Evolutionary conservation across 1,140 invertebrate species (phyloP).

Genomic region (Sesamia nonagrioides): DNA sequence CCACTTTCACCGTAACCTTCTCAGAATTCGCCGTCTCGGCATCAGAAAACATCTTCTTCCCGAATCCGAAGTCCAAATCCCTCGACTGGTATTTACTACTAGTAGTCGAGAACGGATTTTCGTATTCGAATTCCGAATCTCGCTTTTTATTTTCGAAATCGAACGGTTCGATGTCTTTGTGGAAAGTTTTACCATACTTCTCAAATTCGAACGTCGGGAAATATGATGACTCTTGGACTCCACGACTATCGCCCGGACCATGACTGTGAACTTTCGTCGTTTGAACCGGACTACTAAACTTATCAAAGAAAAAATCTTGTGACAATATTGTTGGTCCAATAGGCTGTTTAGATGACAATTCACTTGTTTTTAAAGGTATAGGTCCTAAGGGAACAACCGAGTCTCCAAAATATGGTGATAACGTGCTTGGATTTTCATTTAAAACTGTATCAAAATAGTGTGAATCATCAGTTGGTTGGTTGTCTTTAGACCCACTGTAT

Average conservation of each 20-base stretch:
- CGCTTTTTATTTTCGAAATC: not conserved
- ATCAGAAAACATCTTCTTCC: slow-evolving; percentile 58
- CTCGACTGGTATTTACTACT: not conserved
- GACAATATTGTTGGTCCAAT: not conserved
- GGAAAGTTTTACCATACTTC: not conserved
- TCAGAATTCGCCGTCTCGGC: slow-evolving; percentile 62
- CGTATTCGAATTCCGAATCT: not conserved
- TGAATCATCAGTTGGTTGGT: not conserved
- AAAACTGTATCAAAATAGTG: not conserved
- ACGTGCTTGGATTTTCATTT: not conserved
- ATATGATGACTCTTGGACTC: slow-evolving; percentile 50
- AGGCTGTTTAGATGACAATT: not conserved
- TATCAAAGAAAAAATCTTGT: not conserved
- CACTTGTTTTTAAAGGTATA: not conserved
- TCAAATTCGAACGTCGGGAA: slow-evolving; percentile 50
- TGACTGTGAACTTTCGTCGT: slow-evolving; percentile 48
- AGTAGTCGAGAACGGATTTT: not conserved
- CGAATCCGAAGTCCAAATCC: slow-evolving; percentile 63
- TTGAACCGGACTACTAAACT: slow-evolving; percentile 6
- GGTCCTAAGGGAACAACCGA: slow-evolving; percentile 7
- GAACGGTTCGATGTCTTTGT: not conserved
- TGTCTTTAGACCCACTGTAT: slow-evolving; percentile 77
- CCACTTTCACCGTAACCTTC: slow-evolving; percentile 55
- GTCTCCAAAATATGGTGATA: not conserved
- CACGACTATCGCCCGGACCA: slow-evolving; percentile 49